A percentile compares a stretch with the other conserved stretches of the same genome.
Evolutionary conservation across 2,888 invertebrate species (phyloP).

Genomic region (Heliconius charithonia): DNA sequence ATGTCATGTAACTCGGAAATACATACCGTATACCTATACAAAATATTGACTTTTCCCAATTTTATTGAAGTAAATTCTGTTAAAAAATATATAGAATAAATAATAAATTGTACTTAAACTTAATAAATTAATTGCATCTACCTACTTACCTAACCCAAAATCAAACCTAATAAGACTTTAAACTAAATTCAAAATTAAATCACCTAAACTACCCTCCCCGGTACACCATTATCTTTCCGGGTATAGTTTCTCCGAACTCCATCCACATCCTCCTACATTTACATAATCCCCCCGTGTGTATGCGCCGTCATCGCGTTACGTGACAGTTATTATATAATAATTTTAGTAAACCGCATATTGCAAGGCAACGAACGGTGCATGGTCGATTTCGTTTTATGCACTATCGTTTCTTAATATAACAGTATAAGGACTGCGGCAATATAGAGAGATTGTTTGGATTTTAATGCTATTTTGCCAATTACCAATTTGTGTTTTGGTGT

Average conservation of each 20-base stretch:
- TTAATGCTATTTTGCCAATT: neutral
- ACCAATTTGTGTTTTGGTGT: neutral
- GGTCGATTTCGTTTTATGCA: constrained; percentile 38
- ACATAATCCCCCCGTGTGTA: constrained; percentile 50
- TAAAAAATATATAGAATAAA: neutral
- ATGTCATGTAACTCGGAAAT: neutral
- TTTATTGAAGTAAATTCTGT: neutral
- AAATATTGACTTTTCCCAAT: neutral
- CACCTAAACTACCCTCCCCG: constrained; percentile 28
- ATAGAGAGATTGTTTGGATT: neutral
- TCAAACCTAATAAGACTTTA: constrained; percentile 3
- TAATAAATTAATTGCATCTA: neutral
- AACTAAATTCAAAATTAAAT: constrained; percentile 26
- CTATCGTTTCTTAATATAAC: constrained; percentile 28
- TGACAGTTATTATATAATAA: constrained; percentile 46
- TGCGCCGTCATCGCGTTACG: constrained; percentile 48
- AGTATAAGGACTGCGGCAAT: constrained; percentile 5
- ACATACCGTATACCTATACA: too few relatives aligned
- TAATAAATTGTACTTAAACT: neutral
- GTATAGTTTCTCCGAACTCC: constrained; percentile 45
- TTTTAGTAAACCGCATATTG: constrained; percentile 46
- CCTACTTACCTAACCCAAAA: neutral
- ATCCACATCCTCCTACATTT: constrained; percentile 48
- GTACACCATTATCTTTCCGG: constrained; percentile 41
- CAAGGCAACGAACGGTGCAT: constrained; percentile 42